phyloP scores from a whole-genome alignment of 1,140 invertebrate species.

The Megathymus violae region DNA sequence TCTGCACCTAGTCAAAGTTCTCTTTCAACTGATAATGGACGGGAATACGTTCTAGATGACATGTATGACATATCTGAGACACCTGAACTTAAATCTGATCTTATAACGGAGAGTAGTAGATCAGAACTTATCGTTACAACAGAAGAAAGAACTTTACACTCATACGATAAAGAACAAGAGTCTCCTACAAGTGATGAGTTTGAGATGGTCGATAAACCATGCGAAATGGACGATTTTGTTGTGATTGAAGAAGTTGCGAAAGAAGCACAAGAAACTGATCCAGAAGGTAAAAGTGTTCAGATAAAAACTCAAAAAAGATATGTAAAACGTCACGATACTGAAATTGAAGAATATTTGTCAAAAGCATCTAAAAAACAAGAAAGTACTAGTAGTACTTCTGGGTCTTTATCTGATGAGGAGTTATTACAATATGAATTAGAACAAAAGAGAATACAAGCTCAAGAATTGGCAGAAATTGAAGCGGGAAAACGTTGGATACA shows the following conservation, averaged over 20 bases:
- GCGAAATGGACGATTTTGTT: conserved; percentile 93
- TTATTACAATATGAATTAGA: conserved; percentile 90
- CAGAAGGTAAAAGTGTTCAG: conserved; percentile 91
- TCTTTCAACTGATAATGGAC: conserved; percentile 86
- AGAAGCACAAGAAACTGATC: conserved; percentile 91
- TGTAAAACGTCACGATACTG: conserved; percentile 87
- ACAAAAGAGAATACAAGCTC: conserved; percentile 85
- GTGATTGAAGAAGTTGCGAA: conserved; percentile 93
- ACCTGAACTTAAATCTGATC: conserved; percentile 79
- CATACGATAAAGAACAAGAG: conserved; percentile 86
- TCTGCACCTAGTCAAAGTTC: conserved; percentile 86
- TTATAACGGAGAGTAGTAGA: conserved; percentile 79
- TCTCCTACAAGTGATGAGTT: conserved; percentile 95
- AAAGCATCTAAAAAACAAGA: conserved; percentile 80
- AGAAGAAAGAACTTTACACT: conserved; percentile 82
- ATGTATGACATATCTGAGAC: conserved; percentile 85
- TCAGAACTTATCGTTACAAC: conserved; percentile 83
- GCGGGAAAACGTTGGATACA: conserved; percentile 94
- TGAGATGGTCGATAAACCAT: conserved; percentile 93
- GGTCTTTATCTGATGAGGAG: conserved; percentile 85
- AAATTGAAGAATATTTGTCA: conserved; percentile 89
- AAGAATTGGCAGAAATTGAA: conserved; percentile 86
- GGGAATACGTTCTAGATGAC: conserved; percentile 85
- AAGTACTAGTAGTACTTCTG: conserved; percentile 84
- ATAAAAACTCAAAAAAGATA: conserved; percentile 84